Conservation (phyloP, 2,113 vertebrate species). For the Stomatorhinus ivindoensis region DNA sequence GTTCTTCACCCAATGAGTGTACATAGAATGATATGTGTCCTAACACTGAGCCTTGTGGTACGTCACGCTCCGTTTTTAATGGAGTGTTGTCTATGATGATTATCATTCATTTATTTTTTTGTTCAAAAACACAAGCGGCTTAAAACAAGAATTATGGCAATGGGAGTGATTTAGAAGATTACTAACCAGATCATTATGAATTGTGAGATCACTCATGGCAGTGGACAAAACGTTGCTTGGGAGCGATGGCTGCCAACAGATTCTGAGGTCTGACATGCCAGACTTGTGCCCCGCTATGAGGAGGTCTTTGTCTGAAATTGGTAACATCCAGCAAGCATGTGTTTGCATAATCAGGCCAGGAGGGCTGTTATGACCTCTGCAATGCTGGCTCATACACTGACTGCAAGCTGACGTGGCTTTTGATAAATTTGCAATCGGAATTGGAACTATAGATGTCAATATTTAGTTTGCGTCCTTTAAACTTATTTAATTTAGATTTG, state of each 20-base stretch:
- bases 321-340: not conserved
- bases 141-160: not conserved
- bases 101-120: not conserved
- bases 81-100: not conserved
- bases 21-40: not conserved
- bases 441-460: not conserved
- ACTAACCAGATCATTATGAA: not conserved
- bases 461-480: not conserved
- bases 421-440: not conserved
- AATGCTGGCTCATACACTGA: not conserved
- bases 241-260: not conserved
- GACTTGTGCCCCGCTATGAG: not conserved
- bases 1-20: not conserved
- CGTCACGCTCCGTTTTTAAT: not conserved
- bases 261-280: not conserved
- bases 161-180: not conserved
- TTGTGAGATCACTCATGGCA: not conserved
- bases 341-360: not conserved
- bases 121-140: not conserved
- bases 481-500: not conserved
- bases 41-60: not conserved
- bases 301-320: not conserved
- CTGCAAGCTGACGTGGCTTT: not conserved
- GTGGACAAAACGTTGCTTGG: not conserved
- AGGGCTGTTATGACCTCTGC: not conserved